A percentile compares a stretch with the other conserved stretches of the same genome.
Conservation (phyloP, 2,888 invertebrate genomes). For the Rhyacophila evoluta region DNA sequence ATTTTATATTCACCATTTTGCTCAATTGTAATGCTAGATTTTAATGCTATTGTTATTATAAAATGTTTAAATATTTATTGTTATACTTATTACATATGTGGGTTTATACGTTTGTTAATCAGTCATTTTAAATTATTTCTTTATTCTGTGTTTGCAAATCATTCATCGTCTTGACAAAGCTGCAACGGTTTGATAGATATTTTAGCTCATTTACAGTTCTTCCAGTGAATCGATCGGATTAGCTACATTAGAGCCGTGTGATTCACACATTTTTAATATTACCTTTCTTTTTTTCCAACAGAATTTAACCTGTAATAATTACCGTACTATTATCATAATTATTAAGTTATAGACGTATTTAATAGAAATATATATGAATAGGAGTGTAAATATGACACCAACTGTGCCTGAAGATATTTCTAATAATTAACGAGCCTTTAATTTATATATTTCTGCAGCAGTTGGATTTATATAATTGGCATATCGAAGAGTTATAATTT, state of each 20-base stretch:
- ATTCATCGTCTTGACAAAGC: neutral
- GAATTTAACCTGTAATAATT: conserved; percentile 6
- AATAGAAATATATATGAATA: conserved; percentile 46
- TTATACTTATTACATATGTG: conserved; percentile 6
- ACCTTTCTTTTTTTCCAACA: neutral
- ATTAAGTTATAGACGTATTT: conserved; percentile 33
- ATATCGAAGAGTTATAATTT: conserved; percentile 7
- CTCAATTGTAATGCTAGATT: neutral
- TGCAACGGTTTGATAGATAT: neutral
- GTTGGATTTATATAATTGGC: conserved; percentile 36
- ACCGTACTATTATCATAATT: conserved; percentile 6
- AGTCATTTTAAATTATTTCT: neutral
- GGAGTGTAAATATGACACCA: conserved; percentile 52
- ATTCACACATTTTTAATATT: conserved; percentile 6
- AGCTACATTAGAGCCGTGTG: neutral
- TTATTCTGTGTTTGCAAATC: neutral
- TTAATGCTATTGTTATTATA: conserved; percentile 3
- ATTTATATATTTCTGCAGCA: conserved; percentile 10
- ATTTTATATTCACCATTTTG: conserved; percentile 13
- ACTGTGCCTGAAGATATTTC: conserved; percentile 53
- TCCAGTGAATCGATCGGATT: conserved; percentile 8
- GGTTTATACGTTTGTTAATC: conserved; percentile 4
- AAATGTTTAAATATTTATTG: conserved; percentile 22
- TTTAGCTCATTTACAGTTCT: neutral
- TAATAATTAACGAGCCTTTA: conserved; percentile 38